Evolutionary conservation across 2,113 vertebrate species (phyloP).

Genomic region (Erinaceus europaeus): DNA sequence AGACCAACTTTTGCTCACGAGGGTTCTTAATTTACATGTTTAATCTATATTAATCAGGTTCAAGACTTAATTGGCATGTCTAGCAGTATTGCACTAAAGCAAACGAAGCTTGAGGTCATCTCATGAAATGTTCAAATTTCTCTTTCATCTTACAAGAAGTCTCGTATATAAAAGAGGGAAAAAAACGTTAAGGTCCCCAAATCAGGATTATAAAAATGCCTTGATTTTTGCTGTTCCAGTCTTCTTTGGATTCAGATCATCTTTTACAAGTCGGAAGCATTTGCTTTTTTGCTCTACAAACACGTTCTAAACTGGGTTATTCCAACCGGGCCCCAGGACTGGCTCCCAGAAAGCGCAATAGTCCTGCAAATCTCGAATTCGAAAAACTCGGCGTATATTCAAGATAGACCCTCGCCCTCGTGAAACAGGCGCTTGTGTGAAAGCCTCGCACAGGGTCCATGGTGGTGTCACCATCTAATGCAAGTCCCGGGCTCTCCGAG

Average conservation of each 20-base stretch:
- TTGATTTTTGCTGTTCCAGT: background rate
- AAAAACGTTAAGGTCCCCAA: background rate
- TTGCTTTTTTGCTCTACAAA: background rate
- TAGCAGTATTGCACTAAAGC: conserved; percentile 9
- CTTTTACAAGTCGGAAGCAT: background rate
- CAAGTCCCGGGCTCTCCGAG: conserved; percentile 42
- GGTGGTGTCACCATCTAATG: conserved; percentile 34
- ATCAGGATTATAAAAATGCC: conserved; percentile 7
- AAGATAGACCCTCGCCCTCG: conserved; percentile 22
- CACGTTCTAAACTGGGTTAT: conserved; percentile 9
- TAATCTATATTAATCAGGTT: background rate
- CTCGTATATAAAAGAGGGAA: too few relatives aligned
- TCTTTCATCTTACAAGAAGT: too few relatives aligned
- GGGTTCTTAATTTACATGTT: background rate
- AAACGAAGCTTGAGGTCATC: too few relatives aligned
- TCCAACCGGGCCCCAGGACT: conserved; percentile 51
- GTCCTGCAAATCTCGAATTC: background rate
- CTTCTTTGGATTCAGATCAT: background rate
- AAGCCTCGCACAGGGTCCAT: conserved; percentile 6
- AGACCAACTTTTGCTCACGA: background rate
- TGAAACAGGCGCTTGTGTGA: conserved; percentile 8
- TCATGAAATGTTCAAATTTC: too few relatives aligned
- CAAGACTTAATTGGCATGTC: conserved; percentile 2
- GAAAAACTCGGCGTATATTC: background rate
- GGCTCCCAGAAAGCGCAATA: background rate